These are phyloP conservation scores for Aphaenogaster rudis DNA, from an alignment of 1,140 invertebrate genomes.

Conservation along the genomic window DNA sequence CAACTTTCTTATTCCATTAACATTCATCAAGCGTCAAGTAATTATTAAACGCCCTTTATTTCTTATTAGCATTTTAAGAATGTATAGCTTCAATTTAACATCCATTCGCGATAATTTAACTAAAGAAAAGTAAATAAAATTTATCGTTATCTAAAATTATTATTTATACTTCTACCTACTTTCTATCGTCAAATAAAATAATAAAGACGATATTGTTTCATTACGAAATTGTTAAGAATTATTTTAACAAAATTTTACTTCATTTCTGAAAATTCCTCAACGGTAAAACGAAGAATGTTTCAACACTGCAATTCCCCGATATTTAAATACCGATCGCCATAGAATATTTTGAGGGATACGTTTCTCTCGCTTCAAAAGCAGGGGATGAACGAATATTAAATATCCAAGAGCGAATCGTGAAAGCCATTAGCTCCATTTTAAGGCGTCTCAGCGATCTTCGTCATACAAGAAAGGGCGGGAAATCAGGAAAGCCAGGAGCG, in stretches of 20 bases:
- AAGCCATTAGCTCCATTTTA: not conserved
- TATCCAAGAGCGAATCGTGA: not conserved
- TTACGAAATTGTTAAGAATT: not conserved
- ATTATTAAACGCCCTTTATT: not conserved
- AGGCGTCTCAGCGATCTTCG: not conserved
- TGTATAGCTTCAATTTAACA: not conserved
- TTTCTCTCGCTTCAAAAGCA: not conserved
- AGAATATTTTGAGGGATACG: not conserved
- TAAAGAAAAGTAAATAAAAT: not conserved
- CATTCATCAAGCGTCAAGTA: not conserved
- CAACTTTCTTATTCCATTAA: not conserved
- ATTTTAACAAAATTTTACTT: not conserved
- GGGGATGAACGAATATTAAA: constrained; percentile 13
- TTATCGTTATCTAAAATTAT: not conserved
- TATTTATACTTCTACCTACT: not conserved
- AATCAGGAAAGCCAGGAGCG: not conserved
- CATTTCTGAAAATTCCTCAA: not conserved
- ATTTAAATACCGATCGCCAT: not conserved
- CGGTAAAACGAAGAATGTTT: not conserved
- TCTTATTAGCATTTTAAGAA: not conserved
- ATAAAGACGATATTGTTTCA: not conserved
- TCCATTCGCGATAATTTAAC: not conserved
- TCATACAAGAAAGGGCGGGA: not conserved
- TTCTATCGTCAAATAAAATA: not conserved
- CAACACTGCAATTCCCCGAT: not conserved